Evolutionary conservation across 2,113 vertebrate species (phyloP).

Genomic region (Cynocephalus volans): DNA sequence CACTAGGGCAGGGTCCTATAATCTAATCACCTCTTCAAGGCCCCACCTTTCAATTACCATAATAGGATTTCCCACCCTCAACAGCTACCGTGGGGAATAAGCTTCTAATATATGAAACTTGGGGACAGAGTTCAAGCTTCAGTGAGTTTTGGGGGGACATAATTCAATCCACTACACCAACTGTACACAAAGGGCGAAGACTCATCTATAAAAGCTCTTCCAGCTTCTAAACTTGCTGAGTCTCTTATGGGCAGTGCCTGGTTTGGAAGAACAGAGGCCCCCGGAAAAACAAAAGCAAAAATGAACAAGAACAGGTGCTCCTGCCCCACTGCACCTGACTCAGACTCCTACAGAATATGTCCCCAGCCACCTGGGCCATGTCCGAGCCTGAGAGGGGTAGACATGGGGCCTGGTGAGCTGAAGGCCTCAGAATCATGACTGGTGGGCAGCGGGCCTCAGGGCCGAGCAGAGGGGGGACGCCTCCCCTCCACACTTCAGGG

Average conservation of each 20-base stretch:
- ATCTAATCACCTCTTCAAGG: no score
- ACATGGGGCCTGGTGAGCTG: not conserved
- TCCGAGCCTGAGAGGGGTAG: not conserved
- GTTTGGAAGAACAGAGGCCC: not conserved
- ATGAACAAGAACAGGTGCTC: not conserved
- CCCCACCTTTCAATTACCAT: no score
- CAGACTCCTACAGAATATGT: not conserved
- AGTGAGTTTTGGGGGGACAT: no score
- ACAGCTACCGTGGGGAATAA: no score
- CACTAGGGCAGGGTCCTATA: no score
- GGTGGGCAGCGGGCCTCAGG: no score
- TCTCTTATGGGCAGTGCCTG: not conserved
- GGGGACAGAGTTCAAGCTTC: no score
- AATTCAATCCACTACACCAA: no score
- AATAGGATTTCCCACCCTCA: no score
- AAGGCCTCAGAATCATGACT: no score
- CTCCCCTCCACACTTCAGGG: not conserved
- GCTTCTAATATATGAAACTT: no score
- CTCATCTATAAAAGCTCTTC: not conserved
- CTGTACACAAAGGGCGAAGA: not conserved
- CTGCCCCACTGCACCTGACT: not conserved
- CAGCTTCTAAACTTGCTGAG: not conserved
- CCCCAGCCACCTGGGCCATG: not conserved
- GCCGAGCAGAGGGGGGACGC: not conserved
- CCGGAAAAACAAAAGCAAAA: not conserved